phyloP scores from a whole-genome alignment of 2,888 invertebrate species.

The Amitus sp. region DNA sequence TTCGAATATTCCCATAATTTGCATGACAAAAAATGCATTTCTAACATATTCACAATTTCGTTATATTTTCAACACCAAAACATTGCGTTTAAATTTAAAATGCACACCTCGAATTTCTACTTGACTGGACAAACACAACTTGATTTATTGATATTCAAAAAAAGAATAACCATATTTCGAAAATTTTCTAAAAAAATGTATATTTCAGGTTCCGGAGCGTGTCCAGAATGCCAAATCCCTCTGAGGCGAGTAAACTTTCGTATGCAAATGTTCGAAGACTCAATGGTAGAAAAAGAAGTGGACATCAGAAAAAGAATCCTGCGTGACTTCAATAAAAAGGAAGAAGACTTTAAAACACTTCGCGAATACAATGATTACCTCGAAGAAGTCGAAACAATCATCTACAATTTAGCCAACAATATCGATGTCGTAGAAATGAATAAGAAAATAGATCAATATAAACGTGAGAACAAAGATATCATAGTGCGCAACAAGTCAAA shows the following conservation, averaged over 20 bases:
- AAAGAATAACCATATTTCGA: too few relatives aligned
- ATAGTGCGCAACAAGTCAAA: slow-evolving; percentile 84
- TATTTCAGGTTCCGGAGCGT: slow-evolving; percentile 85
- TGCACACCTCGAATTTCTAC: too few relatives aligned
- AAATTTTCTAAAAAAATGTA: neutral
- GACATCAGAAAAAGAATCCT: slow-evolving; percentile 91
- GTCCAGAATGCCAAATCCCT: slow-evolving; percentile 92
- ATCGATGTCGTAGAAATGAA: slow-evolving; percentile 90
- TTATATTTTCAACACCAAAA: too few relatives aligned
- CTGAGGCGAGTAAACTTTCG: slow-evolving; percentile 90
- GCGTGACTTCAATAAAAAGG: slow-evolving; percentile 92
- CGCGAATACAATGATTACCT: slow-evolving; percentile 95
- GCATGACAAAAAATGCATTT: too few relatives aligned
- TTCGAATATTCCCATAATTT: too few relatives aligned
- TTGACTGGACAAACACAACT: too few relatives aligned
- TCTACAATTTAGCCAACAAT: slow-evolving; percentile 90
- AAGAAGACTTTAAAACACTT: slow-evolving; percentile 88
- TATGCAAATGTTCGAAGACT: slow-evolving; percentile 95
- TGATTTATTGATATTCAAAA: too few relatives aligned
- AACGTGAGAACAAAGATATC: slow-evolving; percentile 87
- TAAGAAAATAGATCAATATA: slow-evolving; percentile 90
- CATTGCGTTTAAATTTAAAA: too few relatives aligned
- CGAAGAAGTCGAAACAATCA: slow-evolving; percentile 92
- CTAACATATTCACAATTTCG: too few relatives aligned
- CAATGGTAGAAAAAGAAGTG: slow-evolving; percentile 96